Evolutionary conservation across 2,888 invertebrate genomes (phyloP).

Genomic region (Heliconius sara): DNA sequence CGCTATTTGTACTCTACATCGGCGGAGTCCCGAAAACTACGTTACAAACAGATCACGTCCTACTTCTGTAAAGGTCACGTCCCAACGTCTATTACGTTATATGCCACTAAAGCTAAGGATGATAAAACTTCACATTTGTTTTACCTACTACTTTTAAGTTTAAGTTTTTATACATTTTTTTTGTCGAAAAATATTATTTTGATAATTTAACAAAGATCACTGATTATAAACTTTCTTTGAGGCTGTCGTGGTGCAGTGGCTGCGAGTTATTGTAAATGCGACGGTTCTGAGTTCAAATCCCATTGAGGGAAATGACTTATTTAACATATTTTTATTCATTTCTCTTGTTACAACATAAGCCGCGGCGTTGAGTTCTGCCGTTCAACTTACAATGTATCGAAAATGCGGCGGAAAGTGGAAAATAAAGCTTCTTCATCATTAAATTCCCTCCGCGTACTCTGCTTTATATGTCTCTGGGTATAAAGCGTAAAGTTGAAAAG

Average conservation of each 20-base stretch:
- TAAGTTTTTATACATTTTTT: constrained; percentile 12
- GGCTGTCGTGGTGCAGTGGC: background rate
- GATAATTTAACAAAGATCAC: background rate
- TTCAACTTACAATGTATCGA: background rate
- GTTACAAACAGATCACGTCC: constrained; percentile 59
- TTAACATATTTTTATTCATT: too few species aligned
- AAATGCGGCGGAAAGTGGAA: too few species aligned
- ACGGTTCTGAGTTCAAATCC: background rate
- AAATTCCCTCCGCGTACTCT: background rate
- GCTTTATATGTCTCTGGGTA: background rate
- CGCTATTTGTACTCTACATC: constrained; percentile 39
- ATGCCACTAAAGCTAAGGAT: constrained; percentile 38
- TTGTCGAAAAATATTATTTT: background rate
- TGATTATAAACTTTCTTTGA: background rate
- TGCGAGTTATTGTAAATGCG: background rate
- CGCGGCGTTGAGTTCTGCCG: background rate
- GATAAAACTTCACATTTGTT: constrained; percentile 24
- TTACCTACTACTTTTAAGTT: background rate
- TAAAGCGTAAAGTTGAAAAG: background rate
- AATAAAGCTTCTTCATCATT: background rate
- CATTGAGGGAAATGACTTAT: too few species aligned
- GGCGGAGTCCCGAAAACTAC: constrained; percentile 43
- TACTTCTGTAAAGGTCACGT: constrained; percentile 59
- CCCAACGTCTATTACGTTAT: constrained; percentile 51
- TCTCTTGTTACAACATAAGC: too few species aligned